Conservation (phyloP, 2,888 invertebrate genomes). For the Drosophila quasianomalipes region DNA sequence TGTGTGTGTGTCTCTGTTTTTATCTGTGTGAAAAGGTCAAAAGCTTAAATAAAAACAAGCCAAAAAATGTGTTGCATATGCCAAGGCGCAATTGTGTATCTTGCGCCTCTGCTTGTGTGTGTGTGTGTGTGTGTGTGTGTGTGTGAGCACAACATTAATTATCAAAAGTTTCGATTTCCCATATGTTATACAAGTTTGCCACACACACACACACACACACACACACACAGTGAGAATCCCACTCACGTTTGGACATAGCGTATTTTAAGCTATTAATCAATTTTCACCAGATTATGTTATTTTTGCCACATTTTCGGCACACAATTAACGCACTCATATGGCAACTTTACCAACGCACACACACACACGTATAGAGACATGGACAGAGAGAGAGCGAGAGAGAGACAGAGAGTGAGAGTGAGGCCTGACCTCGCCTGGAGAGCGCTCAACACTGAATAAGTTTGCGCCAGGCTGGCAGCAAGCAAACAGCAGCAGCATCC, state of each 20-base stretch:
- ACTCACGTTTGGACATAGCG: not conserved
- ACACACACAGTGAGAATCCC: not conserved
- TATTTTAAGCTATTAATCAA: slow-evolving; percentile 53
- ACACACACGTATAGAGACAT: slow-evolving; percentile 13
- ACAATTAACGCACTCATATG: slow-evolving; percentile 37
- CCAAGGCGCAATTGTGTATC: slow-evolving; percentile 38
- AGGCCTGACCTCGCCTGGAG: slow-evolving; percentile 68
- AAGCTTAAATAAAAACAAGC: slow-evolving; percentile 43
- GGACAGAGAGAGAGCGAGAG: slow-evolving; percentile 11
- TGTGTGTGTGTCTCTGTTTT: slow-evolving; percentile 19
- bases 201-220: not conserved
- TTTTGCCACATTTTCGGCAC: slow-evolving; percentile 25
- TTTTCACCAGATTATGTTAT: slow-evolving; percentile 51
- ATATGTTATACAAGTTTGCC: slow-evolving; percentile 60
- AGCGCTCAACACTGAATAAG: slow-evolving; percentile 66
- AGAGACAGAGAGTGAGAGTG: slow-evolving; percentile 17
- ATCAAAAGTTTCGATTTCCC: slow-evolving; percentile 46
- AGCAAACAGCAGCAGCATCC: slow-evolving; percentile 54
- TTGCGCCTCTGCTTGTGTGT: slow-evolving; percentile 18
- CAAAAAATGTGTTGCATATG: slow-evolving; percentile 62
- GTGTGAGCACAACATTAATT: slow-evolving; percentile 27
- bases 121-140: slow-evolving; percentile 16
- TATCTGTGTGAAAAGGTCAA: slow-evolving; percentile 61
- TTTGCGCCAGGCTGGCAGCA: slow-evolving; percentile 31
- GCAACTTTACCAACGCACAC: slow-evolving; percentile 27